Evolutionary conservation across 2,888 invertebrate genomes (phyloP), one percentile per base, ranked within the genome.

Genomic region (Cephonodes hylas): DNA sequence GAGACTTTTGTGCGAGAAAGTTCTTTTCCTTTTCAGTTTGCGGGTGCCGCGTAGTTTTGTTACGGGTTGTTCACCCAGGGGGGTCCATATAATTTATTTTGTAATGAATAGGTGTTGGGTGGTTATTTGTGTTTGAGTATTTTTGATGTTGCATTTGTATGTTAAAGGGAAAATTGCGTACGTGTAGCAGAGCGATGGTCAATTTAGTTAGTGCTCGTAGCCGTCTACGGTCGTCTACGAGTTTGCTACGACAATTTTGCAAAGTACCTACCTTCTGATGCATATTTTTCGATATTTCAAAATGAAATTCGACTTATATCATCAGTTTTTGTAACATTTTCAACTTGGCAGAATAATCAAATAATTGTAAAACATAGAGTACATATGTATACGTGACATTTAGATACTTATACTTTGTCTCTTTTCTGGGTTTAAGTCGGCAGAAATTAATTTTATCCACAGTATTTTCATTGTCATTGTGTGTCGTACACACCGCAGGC

Each of bases 1-100:
- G 77, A 81, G 81, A 88, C 87, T 89, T 86, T 87, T 88, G 83
- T 85, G 80, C 73, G 78, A 79, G 74, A 73, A 81, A 83, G 83
- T 79, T 77, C 76, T 76, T 71, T 81, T 83, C 77, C 75, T 81
- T 81, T 83, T 81, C 77, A 80, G 75, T 79, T 79, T 76, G 69
- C 66, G 65, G 71, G 72, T 72, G 71, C 73, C 65, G 76, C 69
- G 74, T 81, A 80, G 80, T 83, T 81, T 77, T 75, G 77, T 78
- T 69, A 68, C 67, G 69, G 77, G 75, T 75, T 78, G 75, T 72
- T 65, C 70, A 73, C 69, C 75, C 72, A 66, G 66, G 65, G 67
- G 61, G 46, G 27, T 31, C 65, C 64, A 69, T 42, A 65, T 69
- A 56, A 57, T 31, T 31, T 44, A 46, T 34, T 62, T 65, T 58